A percentile compares a stretch with the other conserved stretches of the same genome.
phyloP scores from a whole-genome alignment of 2,113 vertebrate species.

The Erythrocercus mccallii region DNA sequence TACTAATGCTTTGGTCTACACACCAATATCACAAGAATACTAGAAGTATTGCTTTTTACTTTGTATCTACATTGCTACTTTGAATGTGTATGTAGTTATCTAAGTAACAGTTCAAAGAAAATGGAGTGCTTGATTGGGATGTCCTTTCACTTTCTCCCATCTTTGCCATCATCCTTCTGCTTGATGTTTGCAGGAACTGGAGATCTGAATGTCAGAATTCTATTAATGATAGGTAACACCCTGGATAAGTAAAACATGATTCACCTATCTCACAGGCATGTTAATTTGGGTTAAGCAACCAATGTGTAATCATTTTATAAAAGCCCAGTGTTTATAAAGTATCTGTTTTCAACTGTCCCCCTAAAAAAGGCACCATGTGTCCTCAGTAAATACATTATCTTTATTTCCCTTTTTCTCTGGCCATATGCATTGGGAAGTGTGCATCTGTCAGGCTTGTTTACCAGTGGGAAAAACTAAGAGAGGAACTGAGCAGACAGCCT shows the following conservation, averaged over 20 bases:
- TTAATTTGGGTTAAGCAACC: background rate
- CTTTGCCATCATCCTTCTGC: background rate
- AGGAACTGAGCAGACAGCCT: background rate
- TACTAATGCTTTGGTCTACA: background rate
- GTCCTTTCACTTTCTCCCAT: background rate
- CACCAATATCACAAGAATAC: background rate
- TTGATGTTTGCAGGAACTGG: background rate
- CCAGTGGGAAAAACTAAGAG: background rate
- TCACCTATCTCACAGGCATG: background rate
- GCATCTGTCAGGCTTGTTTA: background rate
- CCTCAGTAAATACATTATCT: background rate
- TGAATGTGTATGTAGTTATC: background rate
- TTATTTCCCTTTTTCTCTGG: background rate
- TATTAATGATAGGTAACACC: background rate
- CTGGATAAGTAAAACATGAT: background rate
- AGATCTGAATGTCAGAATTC: background rate
- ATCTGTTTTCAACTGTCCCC: background rate
- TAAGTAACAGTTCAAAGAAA: background rate
- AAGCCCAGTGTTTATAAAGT: background rate
- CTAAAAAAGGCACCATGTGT: background rate
- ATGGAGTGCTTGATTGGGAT: background rate
- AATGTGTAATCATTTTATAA: background rate
- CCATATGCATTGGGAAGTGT: accelerated
- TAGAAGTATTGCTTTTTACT: background rate
- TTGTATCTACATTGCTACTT: background rate